These are phyloP conservation scores for Drosophila meridionalis DNA, from an alignment of 2,888 invertebrate genomes.

Conservation along the genomic window DNA sequence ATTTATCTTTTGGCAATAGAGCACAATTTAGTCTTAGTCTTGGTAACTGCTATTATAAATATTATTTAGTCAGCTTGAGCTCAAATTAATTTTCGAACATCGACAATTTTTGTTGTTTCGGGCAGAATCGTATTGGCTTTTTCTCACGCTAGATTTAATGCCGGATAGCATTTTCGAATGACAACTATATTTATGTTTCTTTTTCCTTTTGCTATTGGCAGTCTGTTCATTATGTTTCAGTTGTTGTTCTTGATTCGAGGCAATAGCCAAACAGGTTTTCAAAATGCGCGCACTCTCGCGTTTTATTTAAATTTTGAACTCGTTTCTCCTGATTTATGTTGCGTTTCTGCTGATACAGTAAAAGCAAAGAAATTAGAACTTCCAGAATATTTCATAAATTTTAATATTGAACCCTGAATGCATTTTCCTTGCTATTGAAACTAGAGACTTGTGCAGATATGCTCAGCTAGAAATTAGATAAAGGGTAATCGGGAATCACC, in stretches of 20 bases:
- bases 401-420: not conserved
- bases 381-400: not conserved
- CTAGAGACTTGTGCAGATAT: not conserved
- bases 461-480: not conserved
- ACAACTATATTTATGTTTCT: constrained; percentile 67
- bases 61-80: not conserved
- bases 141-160: constrained; percentile 76
- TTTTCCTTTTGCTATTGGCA: constrained; percentile 43
- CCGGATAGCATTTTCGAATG: constrained; percentile 79
- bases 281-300: constrained; percentile 71
- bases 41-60: constrained; percentile 4
- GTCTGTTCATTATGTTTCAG: constrained; percentile 47
- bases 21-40: constrained; percentile 35
- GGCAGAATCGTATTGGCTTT: constrained; percentile 52
- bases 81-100: constrained; percentile 13
- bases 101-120: constrained; percentile 37
- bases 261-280: constrained; percentile 68
- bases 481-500: not conserved
- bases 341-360: constrained; percentile 54
- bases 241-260: constrained; percentile 39
- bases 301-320: constrained; percentile 80
- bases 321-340: constrained; percentile 77
- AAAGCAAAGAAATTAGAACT: constrained; percentile 11
- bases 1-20: constrained; percentile 44
- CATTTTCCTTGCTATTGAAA: not conserved